Evolutionary conservation across 2,888 invertebrate genomes (phyloP), one percentile per base, ranked within the genome.

Genomic region (Platynereis dumerilii): DNA sequence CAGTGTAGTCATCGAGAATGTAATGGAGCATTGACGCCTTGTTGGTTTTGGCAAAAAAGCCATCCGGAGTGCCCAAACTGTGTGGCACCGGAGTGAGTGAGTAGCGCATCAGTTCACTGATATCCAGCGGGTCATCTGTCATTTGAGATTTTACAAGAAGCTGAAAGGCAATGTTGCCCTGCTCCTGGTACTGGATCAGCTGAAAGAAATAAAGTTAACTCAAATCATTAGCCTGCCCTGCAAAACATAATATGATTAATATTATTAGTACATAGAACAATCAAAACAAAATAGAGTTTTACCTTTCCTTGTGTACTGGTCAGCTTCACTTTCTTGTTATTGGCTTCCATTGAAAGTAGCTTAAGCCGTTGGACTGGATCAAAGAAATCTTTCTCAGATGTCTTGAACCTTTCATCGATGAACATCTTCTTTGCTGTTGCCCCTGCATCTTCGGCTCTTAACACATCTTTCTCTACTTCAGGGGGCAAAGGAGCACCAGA

Each of bases 61-160:
- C 67, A 60, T 67, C 67, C 17, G 56, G 45, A 29, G 67, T 59
- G 15, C 60, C 67, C 34, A 64, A 57, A 24, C 67, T 63, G n/a
- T 58, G 57, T 22, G 61, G 64, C 3, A 64, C 64, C 34, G 60
- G 60, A 20, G 58, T 64, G 7, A 67, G 57, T 7, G 29, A 56
- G 67, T 59, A 67, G 15, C n/a, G 26, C 67, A 67, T 67, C 45
- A 67, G 60, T 24, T 65, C 60, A 7, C 54, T 52, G 15, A 60
- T 39, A 42, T 67, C 55, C 5, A 65, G 27, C 1, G 63, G 66
- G 28, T 64, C 59, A 26, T 64, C 58, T 45, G 42, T 24, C 17
- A 27, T 22, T 60, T 66, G 66, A 22, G 66, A 66, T 28, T 66
- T 64, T 55, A 66, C 39, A 34, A 66, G 64, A 34, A 64, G 57